A percentile compares a stretch with the other conserved stretches of the same genome.
Conservation (phyloP, 2,797 vertebrate genomes). For the Ctenopoma multispine region DNA sequence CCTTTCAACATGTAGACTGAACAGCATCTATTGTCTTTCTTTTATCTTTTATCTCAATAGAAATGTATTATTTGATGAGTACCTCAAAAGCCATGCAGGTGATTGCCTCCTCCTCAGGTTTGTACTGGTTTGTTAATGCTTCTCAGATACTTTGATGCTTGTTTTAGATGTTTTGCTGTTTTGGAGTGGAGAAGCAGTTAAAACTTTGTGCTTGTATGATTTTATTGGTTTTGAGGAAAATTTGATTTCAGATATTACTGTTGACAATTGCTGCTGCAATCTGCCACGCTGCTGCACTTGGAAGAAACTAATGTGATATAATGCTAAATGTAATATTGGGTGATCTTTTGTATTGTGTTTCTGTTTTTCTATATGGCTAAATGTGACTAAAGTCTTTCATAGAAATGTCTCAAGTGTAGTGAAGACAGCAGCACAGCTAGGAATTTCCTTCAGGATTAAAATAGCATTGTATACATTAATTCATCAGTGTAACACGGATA, state of each 20-base stretch:
- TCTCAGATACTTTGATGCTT: not conserved
- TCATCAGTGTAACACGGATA: too few relatives aligned
- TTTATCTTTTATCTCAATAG: not conserved
- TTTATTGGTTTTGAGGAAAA: constrained; percentile 4
- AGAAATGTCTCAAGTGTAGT: not conserved
- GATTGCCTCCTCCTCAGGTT: not conserved
- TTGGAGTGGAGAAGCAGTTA: not conserved
- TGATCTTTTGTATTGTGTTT: not conserved
- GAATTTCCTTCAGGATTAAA: too few relatives aligned
- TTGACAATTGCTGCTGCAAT: not conserved
- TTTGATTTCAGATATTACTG: not conserved
- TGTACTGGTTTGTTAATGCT: not conserved
- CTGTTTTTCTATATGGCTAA: not conserved
- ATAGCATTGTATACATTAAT: too few relatives aligned
- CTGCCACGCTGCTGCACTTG: not conserved
- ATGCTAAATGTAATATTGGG: not conserved
- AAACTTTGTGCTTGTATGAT: not conserved
- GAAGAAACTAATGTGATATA: not conserved
- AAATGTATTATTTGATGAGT: constrained; percentile 8
- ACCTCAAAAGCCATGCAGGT: not conserved
- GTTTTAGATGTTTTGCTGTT: not conserved
- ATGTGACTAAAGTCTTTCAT: not conserved
- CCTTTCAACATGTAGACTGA: constrained; percentile 11
- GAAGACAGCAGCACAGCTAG: not conserved
- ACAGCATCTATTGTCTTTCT: constrained; percentile 3